These are phyloP conservation scores for Narcine bancroftii DNA, from an alignment of 2,113 vertebrate species.

Conservation along the genomic window DNA sequence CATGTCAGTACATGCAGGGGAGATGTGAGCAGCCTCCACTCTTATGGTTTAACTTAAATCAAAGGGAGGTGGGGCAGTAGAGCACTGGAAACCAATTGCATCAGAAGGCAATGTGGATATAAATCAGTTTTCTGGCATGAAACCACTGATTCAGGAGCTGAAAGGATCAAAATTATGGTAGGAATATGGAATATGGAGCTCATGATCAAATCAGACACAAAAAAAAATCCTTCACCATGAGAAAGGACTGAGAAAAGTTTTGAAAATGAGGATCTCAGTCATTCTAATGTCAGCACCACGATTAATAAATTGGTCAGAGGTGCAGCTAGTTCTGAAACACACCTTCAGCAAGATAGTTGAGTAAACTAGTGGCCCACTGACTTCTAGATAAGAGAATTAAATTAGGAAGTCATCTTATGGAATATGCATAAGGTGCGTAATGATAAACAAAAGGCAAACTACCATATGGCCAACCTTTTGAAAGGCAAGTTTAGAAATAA, in stretches of 20 bases:
- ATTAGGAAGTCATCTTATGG: neutral
- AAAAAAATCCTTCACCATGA: neutral
- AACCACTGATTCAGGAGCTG: neutral
- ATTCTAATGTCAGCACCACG: too few species aligned
- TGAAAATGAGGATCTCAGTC: too few species aligned
- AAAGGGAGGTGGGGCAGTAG: neutral
- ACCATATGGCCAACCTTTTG: neutral
- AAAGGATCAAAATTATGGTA: neutral
- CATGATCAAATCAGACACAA: neutral
- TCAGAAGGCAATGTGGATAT: neutral
- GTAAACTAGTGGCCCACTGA: neutral
- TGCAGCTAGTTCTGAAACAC: too few species aligned
- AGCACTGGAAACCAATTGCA: neutral
- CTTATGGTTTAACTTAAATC: neutral
- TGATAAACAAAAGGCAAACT: neutral
- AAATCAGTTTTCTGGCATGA: neutral
- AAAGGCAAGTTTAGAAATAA: slow-evolving; percentile 3
- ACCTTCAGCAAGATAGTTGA: too few species aligned
- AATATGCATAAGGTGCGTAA: neutral
- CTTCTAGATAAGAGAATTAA: neutral
- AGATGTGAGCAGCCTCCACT: neutral
- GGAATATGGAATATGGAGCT: neutral
- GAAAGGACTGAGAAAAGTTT: neutral
- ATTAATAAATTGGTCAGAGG: too few species aligned
- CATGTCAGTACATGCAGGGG: neutral